Conservation (phyloP, 2,797 vertebrate genomes). For the Chelidonichthys spinosus region DNA sequence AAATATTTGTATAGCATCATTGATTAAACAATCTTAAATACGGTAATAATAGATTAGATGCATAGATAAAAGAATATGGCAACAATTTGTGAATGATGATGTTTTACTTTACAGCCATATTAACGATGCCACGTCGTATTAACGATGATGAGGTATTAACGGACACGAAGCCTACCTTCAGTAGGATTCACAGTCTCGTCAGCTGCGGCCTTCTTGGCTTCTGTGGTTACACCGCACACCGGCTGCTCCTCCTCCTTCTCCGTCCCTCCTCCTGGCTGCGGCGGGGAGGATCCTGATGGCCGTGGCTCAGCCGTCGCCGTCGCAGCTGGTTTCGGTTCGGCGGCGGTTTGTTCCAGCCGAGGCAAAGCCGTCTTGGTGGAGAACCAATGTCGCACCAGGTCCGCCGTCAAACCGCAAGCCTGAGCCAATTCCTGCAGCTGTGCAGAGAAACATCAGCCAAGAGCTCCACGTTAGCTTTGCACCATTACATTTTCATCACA, state of each 20-base stretch:
- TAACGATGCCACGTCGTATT: too few species aligned
- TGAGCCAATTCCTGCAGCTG: slow-evolving; percentile 88
- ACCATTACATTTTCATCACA: neutral
- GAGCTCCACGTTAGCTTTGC: neutral
- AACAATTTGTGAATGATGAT: too few species aligned
- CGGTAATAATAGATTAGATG: too few species aligned
- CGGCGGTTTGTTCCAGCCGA: slow-evolving; percentile 45
- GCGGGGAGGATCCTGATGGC: slow-evolving; percentile 55
- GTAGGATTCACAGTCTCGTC: slow-evolving; percentile 54
- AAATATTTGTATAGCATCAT: too few species aligned
- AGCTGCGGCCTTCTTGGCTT: slow-evolving; percentile 37
- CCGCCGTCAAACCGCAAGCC: slow-evolving; percentile 85
- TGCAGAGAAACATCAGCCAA: neutral
- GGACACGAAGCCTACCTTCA: slow-evolving; percentile 67
- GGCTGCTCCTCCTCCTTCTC: slow-evolving; percentile 75
- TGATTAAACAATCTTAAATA: too few species aligned
- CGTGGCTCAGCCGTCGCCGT: slow-evolving; percentile 35
- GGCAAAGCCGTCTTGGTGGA: slow-evolving; percentile 74
- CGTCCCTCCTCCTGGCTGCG: slow-evolving; percentile 60
- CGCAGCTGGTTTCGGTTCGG: slow-evolving; percentile 15
- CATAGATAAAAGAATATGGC: too few species aligned
- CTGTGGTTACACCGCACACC: slow-evolving; percentile 56
- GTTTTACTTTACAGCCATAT: too few species aligned
- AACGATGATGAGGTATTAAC: too few species aligned
- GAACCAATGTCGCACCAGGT: slow-evolving; percentile 93